A percentile compares a stretch with the other conserved stretches of the same genome.
Conservation (phyloP, 2,797 vertebrate species). For the Enteromius paludinosus region DNA sequence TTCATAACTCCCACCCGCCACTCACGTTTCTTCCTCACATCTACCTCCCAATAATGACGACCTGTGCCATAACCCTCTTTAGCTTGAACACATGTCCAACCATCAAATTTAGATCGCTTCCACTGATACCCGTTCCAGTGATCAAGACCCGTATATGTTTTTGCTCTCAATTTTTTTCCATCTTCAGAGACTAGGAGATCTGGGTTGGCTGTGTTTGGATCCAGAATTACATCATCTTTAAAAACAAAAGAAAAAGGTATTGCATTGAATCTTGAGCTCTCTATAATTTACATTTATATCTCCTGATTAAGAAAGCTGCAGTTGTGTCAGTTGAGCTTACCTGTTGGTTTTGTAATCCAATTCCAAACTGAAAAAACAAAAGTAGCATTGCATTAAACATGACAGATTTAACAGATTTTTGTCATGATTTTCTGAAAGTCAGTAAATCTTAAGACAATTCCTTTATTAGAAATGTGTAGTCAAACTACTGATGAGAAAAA, state of each 20-base stretch:
- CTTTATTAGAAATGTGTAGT: conserved; percentile 31
- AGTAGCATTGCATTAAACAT: background rate
- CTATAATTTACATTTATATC: background rate
- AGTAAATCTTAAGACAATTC: conserved; percentile 4
- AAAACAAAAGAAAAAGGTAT: conserved; percentile 12
- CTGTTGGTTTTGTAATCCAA: conserved; percentile 47
- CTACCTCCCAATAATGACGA: conserved; percentile 60
- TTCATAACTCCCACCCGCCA: conserved; percentile 62
- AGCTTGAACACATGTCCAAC: conserved; percentile 59
- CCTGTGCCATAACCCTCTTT: conserved; percentile 52
- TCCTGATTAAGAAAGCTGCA: background rate
- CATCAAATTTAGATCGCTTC: conserved; percentile 13
- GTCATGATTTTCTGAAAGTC: background rate
- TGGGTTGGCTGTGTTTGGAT: conserved; percentile 57
- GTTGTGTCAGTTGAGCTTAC: conserved; percentile 23
- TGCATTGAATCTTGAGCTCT: background rate
- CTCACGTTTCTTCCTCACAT: conserved; percentile 47
- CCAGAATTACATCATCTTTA: conserved; percentile 52
- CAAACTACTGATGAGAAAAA: conserved; percentile 1
- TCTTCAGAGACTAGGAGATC: conserved; percentile 36
- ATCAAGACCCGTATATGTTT: conserved; percentile 6
- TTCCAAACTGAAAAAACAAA: conserved; percentile 51
- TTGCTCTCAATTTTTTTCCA: conserved; percentile 41
- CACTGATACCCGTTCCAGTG: background rate
- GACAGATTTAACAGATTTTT: background rate